phyloP scores from a whole-genome alignment of 2,888 invertebrate genomes.

The Caenorhabditis zanzibari region DNA sequence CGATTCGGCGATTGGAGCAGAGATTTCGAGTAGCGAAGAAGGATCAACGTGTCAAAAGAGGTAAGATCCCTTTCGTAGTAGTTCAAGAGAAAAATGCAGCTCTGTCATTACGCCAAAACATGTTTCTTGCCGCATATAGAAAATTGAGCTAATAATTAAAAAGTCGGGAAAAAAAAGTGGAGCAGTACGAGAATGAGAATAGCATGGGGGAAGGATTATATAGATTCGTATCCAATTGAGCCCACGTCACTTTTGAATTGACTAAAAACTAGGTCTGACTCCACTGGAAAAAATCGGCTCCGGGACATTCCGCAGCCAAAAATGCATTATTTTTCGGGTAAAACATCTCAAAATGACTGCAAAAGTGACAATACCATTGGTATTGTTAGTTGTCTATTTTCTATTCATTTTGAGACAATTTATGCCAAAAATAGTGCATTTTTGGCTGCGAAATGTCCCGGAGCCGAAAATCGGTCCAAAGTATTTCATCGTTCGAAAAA shows the following conservation, averaged over 20 bases:
- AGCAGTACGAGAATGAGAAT: background rate
- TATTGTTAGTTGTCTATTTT: too few species aligned
- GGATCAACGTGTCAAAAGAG: conserved; percentile 60
- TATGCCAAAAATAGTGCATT: too few species aligned
- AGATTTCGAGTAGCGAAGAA: conserved; percentile 74
- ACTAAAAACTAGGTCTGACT: background rate
- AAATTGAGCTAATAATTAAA: conserved; percentile 25
- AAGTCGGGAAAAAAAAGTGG: background rate
- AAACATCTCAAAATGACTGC: too few species aligned
- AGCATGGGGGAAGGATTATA: background rate
- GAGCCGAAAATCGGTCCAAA: too few species aligned
- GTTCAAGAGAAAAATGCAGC: background rate
- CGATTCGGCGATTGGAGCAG: conserved; percentile 78
- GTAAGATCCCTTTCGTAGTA: conserved; percentile 9
- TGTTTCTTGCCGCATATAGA: conserved; percentile 3
- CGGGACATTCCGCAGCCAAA: too few species aligned
- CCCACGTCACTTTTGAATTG: conserved; percentile 9
- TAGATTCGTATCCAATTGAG: background rate
- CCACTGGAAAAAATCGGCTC: too few species aligned
- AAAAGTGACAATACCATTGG: too few species aligned
- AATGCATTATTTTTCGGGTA: too few species aligned
- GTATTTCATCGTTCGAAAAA: too few species aligned
- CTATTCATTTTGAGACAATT: too few species aligned
- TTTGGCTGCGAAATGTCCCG: too few species aligned
- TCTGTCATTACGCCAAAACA: conserved; percentile 20